Conservation (phyloP, 2,888 invertebrate species). For the Crematogaster levior region DNA sequence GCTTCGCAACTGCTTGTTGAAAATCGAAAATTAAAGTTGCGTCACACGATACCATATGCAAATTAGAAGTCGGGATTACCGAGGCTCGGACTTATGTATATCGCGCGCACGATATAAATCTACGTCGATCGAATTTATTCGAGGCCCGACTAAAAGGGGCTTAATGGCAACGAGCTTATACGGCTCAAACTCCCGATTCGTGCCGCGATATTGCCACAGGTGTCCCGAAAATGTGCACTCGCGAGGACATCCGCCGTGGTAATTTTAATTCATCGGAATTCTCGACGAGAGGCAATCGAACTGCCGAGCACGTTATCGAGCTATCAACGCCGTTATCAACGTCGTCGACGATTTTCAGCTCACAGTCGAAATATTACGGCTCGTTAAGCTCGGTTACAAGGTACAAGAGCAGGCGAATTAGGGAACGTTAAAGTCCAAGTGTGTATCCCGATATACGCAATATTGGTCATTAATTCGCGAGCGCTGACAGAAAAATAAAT, state of each 20-base stretch:
- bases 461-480: slow-evolving; percentile 11
- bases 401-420: background rate
- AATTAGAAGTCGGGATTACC: slow-evolving; percentile 21
- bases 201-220: slow-evolving; percentile 39
- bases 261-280: slow-evolving; percentile 32
- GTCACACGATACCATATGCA: slow-evolving; percentile 38
- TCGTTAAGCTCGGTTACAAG: slow-evolving; percentile 1
- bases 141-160: slow-evolving; percentile 15
- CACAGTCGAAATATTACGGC: slow-evolving; percentile 12
- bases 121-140: slow-evolving; percentile 39
- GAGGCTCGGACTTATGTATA: slow-evolving; percentile 17
- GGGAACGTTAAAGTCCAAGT: slow-evolving; percentile 19
- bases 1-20: slow-evolving; percentile 15
- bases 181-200: background rate
- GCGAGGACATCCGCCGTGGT: background rate
- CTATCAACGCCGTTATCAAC: slow-evolving; percentile 23
- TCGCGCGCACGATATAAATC: slow-evolving; percentile 27
- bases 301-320: slow-evolving; percentile 8
- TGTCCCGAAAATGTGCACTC: background rate
- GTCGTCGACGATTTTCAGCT: slow-evolving; percentile 17
- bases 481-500: background rate
- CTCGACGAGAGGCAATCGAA: background rate
- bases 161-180: background rate
- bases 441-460: background rate
- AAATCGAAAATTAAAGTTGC: slow-evolving; percentile 43